Base-by-base conservation (phyloP, 2,888 invertebrate genomes). In the Chrysotoxum bicinctum region DNA sequence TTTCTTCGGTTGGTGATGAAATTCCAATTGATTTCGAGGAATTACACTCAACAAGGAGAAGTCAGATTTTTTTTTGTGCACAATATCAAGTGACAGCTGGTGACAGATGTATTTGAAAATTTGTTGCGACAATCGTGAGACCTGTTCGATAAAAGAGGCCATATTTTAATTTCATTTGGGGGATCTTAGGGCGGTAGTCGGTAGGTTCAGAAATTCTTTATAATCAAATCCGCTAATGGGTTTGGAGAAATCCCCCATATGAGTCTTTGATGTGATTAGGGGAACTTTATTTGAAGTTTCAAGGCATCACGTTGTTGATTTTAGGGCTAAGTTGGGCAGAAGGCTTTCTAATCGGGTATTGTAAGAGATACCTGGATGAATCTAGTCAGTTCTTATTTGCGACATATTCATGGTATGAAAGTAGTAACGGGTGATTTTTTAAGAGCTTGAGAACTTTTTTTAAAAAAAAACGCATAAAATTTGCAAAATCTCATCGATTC, bases 81-180 rank as follows among this genome's bases (percentile, higher is more conserved):
- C 1, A 32, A 9, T 52, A 60, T 54, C 70, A 60, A 43, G 16
- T 81, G 76, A 85, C 81, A 85, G 50, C 37, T 58, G 81, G 73
- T 81, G 85, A 85, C 85, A 81, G 80, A 85, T 85, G 81, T n/a
- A 56, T 81, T 35, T 40, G 56, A 37, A 45, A 62, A 81, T 81
- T 76, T 69, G 43, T 81, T 48, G 68, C 50, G 81, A 85, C 85
- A 85, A 69, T 81, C 85, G 85, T 85, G 85, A 60, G 85, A 85
- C 85, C 76, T 64, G 58, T 48, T 48, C 30, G 70, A 60, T 76
- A 23, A 52, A 37, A 69, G 43, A 45, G 60, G 43, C n/a, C 21
- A 1, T 23, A 32, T 45, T 14, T n/a, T n/a, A 19, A 12, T 21
- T 19, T 19, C 19, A 19, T 3, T 8, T 64, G 43, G 40, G 0